A percentile compares a stretch with the other conserved stretches of the same genome.
These are phyloP conservation scores for Diploscapter pachys DNA, from an alignment of 1,140 invertebrate genomes.

Conservation along the genomic window DNA sequence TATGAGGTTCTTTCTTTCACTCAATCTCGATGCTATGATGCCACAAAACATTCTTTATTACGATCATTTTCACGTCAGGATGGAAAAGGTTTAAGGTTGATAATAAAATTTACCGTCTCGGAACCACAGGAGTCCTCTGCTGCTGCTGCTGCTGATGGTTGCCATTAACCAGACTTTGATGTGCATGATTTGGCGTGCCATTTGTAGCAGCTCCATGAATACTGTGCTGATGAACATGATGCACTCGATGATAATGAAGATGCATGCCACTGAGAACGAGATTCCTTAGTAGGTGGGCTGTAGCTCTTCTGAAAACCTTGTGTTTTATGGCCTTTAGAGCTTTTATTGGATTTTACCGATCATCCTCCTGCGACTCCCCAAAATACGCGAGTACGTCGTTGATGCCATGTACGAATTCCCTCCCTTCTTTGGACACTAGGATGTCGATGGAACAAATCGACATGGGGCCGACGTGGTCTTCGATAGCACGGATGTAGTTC, in stretches of 20 bases:
- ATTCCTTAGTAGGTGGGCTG: background rate
- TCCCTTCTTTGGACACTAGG: conserved; percentile 30
- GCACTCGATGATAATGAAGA: background rate
- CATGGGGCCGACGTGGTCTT: conserved; percentile 20
- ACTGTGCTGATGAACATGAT: background rate
- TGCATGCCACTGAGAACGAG: background rate
- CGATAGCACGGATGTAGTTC: conserved; percentile 25
- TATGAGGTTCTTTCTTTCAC: too few species aligned
- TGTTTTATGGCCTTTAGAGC: conserved; percentile 3
- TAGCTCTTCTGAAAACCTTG: conserved; percentile 15
- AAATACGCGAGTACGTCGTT: conserved; percentile 31
- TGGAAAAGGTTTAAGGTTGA: too few species aligned
- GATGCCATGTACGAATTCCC: conserved; percentile 34
- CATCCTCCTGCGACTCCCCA: conserved; percentile 34
- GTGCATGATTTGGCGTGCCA: too few species aligned
- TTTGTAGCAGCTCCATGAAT: background rate
- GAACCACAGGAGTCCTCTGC: too few species aligned
- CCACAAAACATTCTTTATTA: too few species aligned
- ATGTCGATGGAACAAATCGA: conserved; percentile 32
- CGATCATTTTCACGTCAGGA: too few species aligned
- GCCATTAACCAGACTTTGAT: too few species aligned
- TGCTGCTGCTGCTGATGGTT: too few species aligned
- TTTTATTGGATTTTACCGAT: conserved; percentile 6
- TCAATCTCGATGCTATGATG: too few species aligned
- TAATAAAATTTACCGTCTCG: too few species aligned